Evolutionary conservation across 1,140 invertebrate genomes (phyloP).

Genomic region (Eumeta japonica): DNA sequence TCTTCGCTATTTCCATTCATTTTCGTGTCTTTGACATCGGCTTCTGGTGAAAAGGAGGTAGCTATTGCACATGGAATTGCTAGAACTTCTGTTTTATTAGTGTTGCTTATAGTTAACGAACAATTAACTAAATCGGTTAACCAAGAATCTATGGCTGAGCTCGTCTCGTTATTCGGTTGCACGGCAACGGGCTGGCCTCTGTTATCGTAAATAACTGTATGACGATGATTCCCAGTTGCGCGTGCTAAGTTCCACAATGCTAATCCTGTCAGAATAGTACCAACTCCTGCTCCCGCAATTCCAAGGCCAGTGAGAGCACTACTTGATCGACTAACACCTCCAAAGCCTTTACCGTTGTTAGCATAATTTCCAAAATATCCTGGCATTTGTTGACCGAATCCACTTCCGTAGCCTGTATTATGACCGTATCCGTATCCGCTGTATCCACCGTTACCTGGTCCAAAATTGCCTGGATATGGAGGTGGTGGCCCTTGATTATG

Average conservation of each 20-base stretch:
- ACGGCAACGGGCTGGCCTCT: constrained; percentile 43
- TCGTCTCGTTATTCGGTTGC: constrained; percentile 32
- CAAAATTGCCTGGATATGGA: constrained; percentile 23
- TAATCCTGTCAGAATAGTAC: constrained; percentile 49
- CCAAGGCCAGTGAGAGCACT: constrained; percentile 41
- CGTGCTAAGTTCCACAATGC: constrained; percentile 54
- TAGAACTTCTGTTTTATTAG: constrained; percentile 41
- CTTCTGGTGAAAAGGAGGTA: constrained; percentile 48
- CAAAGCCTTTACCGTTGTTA: constrained; percentile 26
- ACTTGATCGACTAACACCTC: constrained; percentile 32
- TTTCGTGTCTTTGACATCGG: constrained; percentile 33
- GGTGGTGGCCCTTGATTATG: constrained; percentile 32
- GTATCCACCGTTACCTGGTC: constrained; percentile 18
- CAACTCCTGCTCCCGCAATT: constrained; percentile 46
- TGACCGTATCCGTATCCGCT: constrained; percentile 25
- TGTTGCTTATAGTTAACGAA: constrained; percentile 42
- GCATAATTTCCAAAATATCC: constrained; percentile 35
- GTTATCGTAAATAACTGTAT: constrained; percentile 47
- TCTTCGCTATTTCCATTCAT: constrained; percentile 22
- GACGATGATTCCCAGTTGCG: constrained; percentile 41
- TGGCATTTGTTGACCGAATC: constrained; percentile 25
- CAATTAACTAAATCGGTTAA: constrained; percentile 51
- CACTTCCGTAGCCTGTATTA: constrained; percentile 18
- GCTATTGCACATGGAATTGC: constrained; percentile 54
- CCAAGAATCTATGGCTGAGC: constrained; percentile 32